Conservation (phyloP, 2,113 vertebrate species). For the Alligator mississippiensis region DNA sequence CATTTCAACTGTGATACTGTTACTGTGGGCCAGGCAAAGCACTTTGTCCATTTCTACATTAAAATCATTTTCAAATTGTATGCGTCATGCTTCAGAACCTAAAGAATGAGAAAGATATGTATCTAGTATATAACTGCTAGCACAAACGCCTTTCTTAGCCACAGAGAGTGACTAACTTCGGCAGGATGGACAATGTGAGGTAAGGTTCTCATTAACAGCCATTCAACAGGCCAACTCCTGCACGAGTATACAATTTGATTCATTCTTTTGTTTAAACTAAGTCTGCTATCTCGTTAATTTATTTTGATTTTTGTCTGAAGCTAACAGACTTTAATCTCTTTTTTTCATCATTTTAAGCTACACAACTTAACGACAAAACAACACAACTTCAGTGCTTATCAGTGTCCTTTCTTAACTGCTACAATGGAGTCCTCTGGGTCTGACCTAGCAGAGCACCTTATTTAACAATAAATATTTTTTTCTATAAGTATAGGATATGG, state of each 20-base stretch:
- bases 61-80: not conserved
- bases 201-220: not conserved
- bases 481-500: not conserved
- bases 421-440: accelerated
- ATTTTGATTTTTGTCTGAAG: not conserved
- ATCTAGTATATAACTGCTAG: not conserved
- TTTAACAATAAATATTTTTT: not conserved
- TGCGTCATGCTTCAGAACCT: accelerated
- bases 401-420: not conserved
- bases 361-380: not conserved
- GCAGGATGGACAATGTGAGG: not conserved
- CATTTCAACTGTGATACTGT: not conserved
- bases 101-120: not conserved
- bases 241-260: not conserved
- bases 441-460: not conserved
- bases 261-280: not conserved
- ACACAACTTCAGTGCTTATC: not conserved
- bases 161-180: not conserved
- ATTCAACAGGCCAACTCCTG: not conserved
- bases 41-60: not conserved
- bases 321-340: not conserved
- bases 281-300: not conserved
- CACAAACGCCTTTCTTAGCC: not conserved
- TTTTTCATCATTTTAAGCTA: not conserved
- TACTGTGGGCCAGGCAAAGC: not conserved